phyloP scores from a whole-genome alignment of 2,113 vertebrate genomes.

The Lophochroa leadbeateri region DNA sequence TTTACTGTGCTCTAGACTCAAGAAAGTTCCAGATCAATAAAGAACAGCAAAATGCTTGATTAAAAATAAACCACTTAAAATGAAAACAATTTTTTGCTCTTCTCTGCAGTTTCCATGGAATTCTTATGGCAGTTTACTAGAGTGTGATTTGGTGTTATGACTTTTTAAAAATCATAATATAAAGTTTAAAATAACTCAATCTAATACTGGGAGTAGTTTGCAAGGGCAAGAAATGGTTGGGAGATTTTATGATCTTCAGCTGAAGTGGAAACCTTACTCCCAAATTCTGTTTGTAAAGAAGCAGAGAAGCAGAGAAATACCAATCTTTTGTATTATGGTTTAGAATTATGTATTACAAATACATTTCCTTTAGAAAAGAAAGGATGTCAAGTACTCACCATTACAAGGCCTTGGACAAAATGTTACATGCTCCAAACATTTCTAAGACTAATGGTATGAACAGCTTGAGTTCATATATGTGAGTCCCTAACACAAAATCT shows the following conservation, averaged over 20 bases:
- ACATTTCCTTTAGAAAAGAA: background rate
- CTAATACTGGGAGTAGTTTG: background rate
- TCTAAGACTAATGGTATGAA: background rate
- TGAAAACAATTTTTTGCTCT: background rate
- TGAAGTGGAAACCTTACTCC: background rate
- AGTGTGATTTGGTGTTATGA: constrained; percentile 1
- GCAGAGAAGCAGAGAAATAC: background rate
- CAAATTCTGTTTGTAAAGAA: background rate
- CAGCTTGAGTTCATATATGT: background rate
- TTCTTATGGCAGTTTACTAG: background rate
- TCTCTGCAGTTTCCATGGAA: constrained; percentile 16
- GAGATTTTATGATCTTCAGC: background rate
- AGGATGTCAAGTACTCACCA: background rate
- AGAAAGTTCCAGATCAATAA: constrained; percentile 42
- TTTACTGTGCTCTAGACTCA: constrained; percentile 45
- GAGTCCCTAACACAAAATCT: background rate
- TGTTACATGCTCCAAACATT: background rate
- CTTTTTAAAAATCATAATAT: background rate
- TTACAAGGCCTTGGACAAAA: background rate
- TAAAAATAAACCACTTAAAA: constrained; percentile 62
- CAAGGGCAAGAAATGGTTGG: background rate
- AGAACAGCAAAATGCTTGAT: constrained; percentile 13
- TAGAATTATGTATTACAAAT: background rate
- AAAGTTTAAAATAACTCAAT: constrained; percentile 17
- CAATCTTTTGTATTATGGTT: background rate